A percentile compares a stretch with the other conserved stretches of the same genome.
phyloP scores from a whole-genome alignment of 2,113 vertebrate species.

The Forbesichthys papilliferus region DNA sequence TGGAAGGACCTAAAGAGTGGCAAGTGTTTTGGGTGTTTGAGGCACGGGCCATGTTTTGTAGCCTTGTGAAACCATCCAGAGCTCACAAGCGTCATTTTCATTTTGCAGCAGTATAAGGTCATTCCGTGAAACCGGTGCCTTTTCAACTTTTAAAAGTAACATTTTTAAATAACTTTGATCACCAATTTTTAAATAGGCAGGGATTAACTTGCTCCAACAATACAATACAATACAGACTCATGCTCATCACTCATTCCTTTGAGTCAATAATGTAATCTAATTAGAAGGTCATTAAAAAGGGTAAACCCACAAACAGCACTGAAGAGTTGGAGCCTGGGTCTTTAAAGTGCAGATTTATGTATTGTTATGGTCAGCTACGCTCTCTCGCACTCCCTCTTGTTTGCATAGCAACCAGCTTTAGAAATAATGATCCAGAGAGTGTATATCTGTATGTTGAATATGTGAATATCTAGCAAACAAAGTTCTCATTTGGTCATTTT shows the following conservation, averaged over 20 bases:
- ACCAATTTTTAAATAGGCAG: too few species aligned
- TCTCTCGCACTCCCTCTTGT: not conserved
- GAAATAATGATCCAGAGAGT: slow-evolving; percentile 46
- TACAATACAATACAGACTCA: not conserved
- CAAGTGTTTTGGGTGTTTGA: too few species aligned
- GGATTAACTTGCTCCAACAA: not conserved
- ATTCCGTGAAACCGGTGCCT: too few species aligned
- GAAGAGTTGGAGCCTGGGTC: slow-evolving; percentile 13
- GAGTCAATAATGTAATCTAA: slow-evolving; percentile 11
- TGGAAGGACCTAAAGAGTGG: too few species aligned
- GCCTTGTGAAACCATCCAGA: too few species aligned
- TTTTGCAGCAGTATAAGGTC: too few species aligned
- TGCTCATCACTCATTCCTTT: not conserved
- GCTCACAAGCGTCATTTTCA: too few species aligned
- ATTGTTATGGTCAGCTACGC: slow-evolving; percentile 29
- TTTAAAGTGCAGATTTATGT: slow-evolving; percentile 58
- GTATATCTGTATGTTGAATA: too few species aligned
- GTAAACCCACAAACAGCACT: not conserved
- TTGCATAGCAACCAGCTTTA: slow-evolving; percentile 45
- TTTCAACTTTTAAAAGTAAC: too few species aligned
- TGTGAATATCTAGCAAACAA: too few species aligned
- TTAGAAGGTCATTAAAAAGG: not conserved
- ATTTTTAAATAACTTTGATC: too few species aligned
- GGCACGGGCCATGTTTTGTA: too few species aligned
- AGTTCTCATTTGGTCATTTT: not conserved